phyloP scores from a whole-genome alignment of 2,888 invertebrate species.

The Ennomos erosarius region DNA sequence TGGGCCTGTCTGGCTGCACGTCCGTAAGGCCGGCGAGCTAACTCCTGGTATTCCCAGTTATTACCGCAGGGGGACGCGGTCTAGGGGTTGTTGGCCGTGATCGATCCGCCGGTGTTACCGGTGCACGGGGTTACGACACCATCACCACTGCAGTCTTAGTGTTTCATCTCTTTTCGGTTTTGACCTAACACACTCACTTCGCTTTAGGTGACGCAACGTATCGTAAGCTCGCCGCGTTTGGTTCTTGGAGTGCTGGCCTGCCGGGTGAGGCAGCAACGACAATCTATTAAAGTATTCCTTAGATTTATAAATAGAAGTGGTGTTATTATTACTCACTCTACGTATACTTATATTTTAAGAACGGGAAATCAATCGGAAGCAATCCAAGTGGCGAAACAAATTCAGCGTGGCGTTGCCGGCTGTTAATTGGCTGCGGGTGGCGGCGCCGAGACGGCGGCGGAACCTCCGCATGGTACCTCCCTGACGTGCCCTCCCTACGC shows the following conservation, averaged over 20 bases:
- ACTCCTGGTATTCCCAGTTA: conserved; percentile 81
- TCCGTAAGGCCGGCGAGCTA: conserved; percentile 47
- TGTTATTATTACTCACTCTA: too few species aligned
- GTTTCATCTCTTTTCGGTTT: conserved; percentile 41
- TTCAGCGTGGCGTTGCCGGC: conserved; percentile 79
- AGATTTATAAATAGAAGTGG: conserved; percentile 40
- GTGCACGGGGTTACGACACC: conserved; percentile 74
- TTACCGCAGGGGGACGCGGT: conserved; percentile 72
- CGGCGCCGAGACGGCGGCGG: conserved; percentile 84
- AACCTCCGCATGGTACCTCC: conserved; percentile 83
- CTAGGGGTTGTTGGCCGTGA: conserved; percentile 80
- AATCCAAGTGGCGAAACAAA: conserved; percentile 80
- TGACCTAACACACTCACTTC: conserved; percentile 31
- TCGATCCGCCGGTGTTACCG: conserved; percentile 74
- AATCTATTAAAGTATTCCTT: conserved; percentile 15
- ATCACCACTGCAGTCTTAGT: conserved; percentile 62
- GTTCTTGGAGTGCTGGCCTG: too few species aligned
- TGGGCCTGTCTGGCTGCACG: conserved; percentile 52
- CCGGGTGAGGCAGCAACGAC: conserved; percentile 23
- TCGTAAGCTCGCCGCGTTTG: conserved; percentile 20
- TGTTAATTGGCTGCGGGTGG: conserved; percentile 85
- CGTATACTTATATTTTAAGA: conserved; percentile 53
- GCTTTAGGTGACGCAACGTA: conserved; percentile 32
- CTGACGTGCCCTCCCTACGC: conserved; percentile 61
- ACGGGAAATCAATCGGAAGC: conserved; percentile 82